Base-by-base conservation (phyloP, 2,113 vertebrate genomes). In the Anhinga rufa region DNA sequence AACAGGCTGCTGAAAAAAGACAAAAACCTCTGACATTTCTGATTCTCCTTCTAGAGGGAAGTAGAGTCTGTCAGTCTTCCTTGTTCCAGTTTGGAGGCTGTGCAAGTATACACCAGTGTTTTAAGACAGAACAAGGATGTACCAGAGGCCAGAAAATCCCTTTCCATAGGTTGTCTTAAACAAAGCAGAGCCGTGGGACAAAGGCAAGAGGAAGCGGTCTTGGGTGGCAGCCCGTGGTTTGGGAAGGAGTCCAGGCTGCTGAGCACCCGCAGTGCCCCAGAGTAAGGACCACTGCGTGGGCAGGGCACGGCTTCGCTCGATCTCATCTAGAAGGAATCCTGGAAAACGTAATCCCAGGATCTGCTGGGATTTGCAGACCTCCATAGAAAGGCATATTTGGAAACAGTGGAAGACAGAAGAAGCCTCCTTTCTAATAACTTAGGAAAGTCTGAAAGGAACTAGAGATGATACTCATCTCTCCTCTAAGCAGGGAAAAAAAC, bases 291-390 rank as follows among this genome's bases (percentile, higher is more conserved):
- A 21, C 3, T 6, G 44, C 6, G 10, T 55, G 58, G 32, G 58
- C 66, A 95, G 54, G 57, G 31, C 36, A 89, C 1, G 9, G 70
- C 40, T 87, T 57, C 3, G 4, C 74, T 87, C 6, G 2, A 91
- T 62, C 78, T 95, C 89, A 95, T 66, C 55, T 54, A 91, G 81
- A 90, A 88, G 62, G 91, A 95, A 96, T 97, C 46, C 81, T 83
- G 66, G 54, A 88, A 91, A 93, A 95, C 2, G 8, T 65, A 82
- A 91, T 77, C 78, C 66, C 34, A 44, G 36, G 54, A 85, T 82
- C 84, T 91, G 28, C 81, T 91, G 93, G 68, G 93, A 94, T 94
- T 93, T 95, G 34, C 42, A 87, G 84, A 85, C 57, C 54, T 92
- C 58, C 58, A 84, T 9, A 75, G 90, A 91, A 95, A 96, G 75